Evolutionary conservation across 2,113 vertebrate species (phyloP).

Genomic region (Phycodurus eques): DNA sequence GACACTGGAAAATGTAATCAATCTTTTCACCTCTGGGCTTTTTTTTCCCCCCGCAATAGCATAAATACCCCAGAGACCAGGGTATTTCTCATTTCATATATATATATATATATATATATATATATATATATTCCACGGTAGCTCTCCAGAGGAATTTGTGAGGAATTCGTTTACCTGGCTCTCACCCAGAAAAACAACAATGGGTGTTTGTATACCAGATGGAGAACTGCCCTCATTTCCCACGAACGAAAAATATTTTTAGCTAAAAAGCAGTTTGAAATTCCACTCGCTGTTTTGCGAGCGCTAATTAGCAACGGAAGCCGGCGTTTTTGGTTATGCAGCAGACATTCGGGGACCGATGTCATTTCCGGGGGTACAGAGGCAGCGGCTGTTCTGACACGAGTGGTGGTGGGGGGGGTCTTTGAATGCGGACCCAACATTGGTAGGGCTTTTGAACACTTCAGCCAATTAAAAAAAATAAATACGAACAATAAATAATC

Average conservation of each 20-base stretch:
- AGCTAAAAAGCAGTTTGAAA: slow-evolving; percentile 9
- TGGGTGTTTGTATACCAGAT: neutral
- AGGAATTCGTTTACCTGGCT: neutral
- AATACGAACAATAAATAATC: slow-evolving; percentile 85
- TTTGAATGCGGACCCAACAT: slow-evolving; percentile 87
- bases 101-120: no score
- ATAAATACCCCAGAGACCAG: slow-evolving; percentile 32
- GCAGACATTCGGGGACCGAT: slow-evolving; percentile 85
- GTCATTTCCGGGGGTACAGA: slow-evolving; percentile 95
- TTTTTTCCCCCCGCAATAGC: slow-evolving; percentile 41
- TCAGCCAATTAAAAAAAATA: slow-evolving; percentile 60
- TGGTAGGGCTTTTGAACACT: slow-evolving; percentile 88
- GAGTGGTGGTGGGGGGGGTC: slow-evolving; percentile 75
- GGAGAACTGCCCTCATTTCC: neutral
- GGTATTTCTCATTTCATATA: slow-evolving; percentile 36
- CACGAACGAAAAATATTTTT: neutral
- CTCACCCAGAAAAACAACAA: neutral
- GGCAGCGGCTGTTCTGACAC: slow-evolving; percentile 94
- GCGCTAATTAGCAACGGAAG: slow-evolving; percentile 51
- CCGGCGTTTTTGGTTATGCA: slow-evolving; percentile 73
- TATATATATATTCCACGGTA: neutral
- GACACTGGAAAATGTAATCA: slow-evolving; percentile 62
- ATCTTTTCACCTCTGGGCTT: slow-evolving; percentile 58
- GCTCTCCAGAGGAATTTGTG: neutral
- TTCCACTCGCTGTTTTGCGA: slow-evolving; percentile 57